phyloP scores from a whole-genome alignment of 2,113 vertebrate species.

The Larimichthys polyactis region DNA sequence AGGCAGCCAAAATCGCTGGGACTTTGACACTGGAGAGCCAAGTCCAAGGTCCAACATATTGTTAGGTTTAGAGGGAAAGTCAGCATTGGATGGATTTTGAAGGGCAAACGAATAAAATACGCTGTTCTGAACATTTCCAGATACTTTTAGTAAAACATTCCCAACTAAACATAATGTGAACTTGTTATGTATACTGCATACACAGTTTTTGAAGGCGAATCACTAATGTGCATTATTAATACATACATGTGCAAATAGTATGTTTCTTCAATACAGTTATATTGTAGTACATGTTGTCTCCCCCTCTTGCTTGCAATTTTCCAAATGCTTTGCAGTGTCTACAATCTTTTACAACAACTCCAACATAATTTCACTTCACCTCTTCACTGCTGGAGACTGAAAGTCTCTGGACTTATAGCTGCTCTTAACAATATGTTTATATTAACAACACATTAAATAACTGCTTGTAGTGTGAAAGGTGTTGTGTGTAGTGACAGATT shows the following conservation, averaged over 20 bases:
- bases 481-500: too few species aligned
- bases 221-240: not conserved
- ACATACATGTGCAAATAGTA: not conserved
- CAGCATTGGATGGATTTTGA: not conserved
- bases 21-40: not conserved
- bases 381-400: not conserved
- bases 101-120: not conserved
- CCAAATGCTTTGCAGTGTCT: not conserved
- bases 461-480: not conserved
- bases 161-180: not conserved
- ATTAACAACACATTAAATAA: not conserved
- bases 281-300: too few species aligned
- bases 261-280: not conserved
- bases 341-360: not conserved
- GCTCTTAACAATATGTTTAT: not conserved
- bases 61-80: not conserved
- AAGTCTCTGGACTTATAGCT: not conserved
- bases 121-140: not conserved
- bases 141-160: not conserved
- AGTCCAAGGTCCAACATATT: not conserved
- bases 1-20: not conserved
- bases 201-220: not conserved
- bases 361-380: not conserved
- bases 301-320: not conserved
- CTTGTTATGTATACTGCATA: not conserved